Conservation (phyloP, 2,888 invertebrate species). For the Notocelia uddmanniana region DNA sequence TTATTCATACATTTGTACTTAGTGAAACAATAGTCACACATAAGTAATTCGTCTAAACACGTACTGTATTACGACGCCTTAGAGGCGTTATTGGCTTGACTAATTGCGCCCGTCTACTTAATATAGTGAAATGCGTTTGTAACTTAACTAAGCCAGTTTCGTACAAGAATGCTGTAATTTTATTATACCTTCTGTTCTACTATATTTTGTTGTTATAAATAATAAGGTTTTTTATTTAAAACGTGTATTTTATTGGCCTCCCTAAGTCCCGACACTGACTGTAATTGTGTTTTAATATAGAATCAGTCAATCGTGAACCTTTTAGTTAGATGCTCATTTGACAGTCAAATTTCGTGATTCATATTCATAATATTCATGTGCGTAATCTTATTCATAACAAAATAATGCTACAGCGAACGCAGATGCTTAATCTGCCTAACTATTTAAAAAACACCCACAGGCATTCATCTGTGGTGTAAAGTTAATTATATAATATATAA, state of each 20-base stretch:
- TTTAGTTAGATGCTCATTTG: too few relatives aligned
- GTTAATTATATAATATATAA: too few relatives aligned
- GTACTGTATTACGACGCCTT: slow-evolving; percentile 11
- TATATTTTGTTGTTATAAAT: slow-evolving; percentile 75
- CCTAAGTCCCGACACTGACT: neutral
- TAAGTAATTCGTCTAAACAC: slow-evolving; percentile 9
- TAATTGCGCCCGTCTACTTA: slow-evolving; percentile 25
- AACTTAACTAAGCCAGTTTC: slow-evolving; percentile 35
- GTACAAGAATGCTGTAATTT: slow-evolving; percentile 37
- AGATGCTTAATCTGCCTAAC: too few relatives aligned
- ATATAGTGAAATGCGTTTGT: slow-evolving; percentile 34
- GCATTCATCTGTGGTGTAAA: too few relatives aligned
- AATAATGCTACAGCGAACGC: too few relatives aligned
- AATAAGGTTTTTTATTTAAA: slow-evolving; percentile 70
- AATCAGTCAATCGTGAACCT: too few relatives aligned
- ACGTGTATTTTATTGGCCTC: slow-evolving; percentile 54
- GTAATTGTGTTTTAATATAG: neutral
- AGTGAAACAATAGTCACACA: slow-evolving; percentile 39
- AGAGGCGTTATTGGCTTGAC: slow-evolving; percentile 16
- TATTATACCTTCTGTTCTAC: slow-evolving; percentile 63
- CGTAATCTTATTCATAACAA: too few relatives aligned
- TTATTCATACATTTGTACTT: slow-evolving; percentile 40
- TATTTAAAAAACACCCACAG: too few relatives aligned
- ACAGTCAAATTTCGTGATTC: too few relatives aligned
- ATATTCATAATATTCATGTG: too few relatives aligned